Evolutionary conservation across 1,140 invertebrate genomes (phyloP).

Genomic region (Diorhabda carinulata): DNA sequence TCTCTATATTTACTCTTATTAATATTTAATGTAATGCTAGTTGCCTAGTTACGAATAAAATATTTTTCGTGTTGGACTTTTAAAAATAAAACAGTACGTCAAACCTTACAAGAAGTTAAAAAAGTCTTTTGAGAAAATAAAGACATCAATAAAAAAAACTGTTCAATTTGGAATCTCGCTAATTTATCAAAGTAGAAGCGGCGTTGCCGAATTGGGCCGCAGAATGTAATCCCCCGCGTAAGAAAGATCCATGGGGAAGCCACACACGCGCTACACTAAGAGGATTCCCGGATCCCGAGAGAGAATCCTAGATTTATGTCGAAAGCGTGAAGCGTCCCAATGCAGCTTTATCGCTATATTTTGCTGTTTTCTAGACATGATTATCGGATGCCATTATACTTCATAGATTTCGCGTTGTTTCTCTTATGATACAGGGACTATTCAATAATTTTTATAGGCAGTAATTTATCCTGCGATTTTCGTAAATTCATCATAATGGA

Average conservation of each 20-base stretch:
- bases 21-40: too few relatives aligned
- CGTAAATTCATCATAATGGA: too few relatives aligned
- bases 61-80: too few relatives aligned
- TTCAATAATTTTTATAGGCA: too few relatives aligned
- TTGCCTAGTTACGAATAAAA: too few relatives aligned
- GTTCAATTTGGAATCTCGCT: constrained; percentile 7
- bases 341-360: constrained; percentile 35
- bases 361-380: constrained; percentile 35
- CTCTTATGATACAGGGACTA: too few relatives aligned
- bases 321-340: constrained; percentile 33
- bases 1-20: too few relatives aligned
- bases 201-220: constrained; percentile 23
- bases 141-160: not conserved
- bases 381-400: constrained; percentile 28
- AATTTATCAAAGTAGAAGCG: constrained; percentile 26
- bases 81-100: too few relatives aligned
- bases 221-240: constrained; percentile 29
- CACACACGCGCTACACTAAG: constrained; percentile 35
- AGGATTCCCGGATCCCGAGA: constrained; percentile 34
- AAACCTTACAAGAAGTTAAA: too few relatives aligned
- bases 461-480: too few relatives aligned
- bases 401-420: constrained; percentile 14
- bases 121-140: not conserved
- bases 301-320: constrained; percentile 38
- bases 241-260: constrained; percentile 33